These are phyloP conservation scores for Halcyon chelicuti DNA, from an alignment of 2,797 vertebrate species.

Conservation along the genomic window DNA sequence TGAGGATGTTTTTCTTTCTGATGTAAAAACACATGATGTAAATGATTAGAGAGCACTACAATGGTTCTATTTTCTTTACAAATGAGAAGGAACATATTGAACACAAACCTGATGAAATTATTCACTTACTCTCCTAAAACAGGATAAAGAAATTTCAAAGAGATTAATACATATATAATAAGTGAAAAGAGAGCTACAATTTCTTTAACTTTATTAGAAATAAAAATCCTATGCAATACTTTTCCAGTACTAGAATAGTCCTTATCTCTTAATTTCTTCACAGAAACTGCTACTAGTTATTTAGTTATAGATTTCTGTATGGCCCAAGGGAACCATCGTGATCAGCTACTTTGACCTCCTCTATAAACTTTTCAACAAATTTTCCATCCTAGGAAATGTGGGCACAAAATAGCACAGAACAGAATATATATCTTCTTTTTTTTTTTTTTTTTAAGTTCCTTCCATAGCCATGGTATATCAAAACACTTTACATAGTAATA, in stretches of 20 bases:
- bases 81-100: conserved; percentile 52
- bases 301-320: not conserved
- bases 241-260: conserved; percentile 61
- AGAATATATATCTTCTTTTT: not conserved
- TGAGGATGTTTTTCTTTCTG: conserved; percentile 59
- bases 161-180: conserved; percentile 42
- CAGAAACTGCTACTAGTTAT: conserved; percentile 43
- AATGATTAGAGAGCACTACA: conserved; percentile 55
- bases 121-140: conserved; percentile 39
- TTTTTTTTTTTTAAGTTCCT: not conserved
- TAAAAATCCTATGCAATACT: not conserved
- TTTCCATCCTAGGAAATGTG: not conserved
- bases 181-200: not conserved
- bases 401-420: not conserved
- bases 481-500: not conserved
- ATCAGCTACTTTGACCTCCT: not conserved
- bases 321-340: not conserved
- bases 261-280: conserved; percentile 53
- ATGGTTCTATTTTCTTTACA: conserved; percentile 59
- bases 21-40: conserved; percentile 19
- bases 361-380: not conserved
- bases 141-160: conserved; percentile 57
- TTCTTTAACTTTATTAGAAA: conserved; percentile 55
- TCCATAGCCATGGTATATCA: not conserved
- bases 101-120: conserved; percentile 57